Percentiles rank a stretch among this genome's conserved stretches.
These are phyloP conservation scores for Sinocyclocheilus maitianheensis DNA, from an alignment of 2,113 vertebrate genomes.

Conservation along the genomic window DNA sequence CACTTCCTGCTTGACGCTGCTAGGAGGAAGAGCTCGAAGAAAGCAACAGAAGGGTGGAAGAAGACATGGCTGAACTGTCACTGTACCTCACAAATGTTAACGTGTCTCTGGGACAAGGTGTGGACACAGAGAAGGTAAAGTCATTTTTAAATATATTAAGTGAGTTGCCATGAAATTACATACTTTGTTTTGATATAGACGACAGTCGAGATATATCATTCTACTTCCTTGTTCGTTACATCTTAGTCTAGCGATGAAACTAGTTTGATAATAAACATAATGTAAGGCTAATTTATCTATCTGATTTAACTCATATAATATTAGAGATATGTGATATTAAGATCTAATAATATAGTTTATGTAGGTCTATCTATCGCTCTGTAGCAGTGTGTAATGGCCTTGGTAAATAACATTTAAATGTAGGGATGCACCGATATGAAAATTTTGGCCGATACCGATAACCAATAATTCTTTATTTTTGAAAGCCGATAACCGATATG, in stretches of 20 bases:
- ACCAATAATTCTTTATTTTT: too few species aligned
- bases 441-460: too few species aligned
- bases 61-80: constrained; percentile 68
- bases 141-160: not conserved
- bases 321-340: too few species aligned
- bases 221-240: constrained; percentile 30
- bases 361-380: not conserved
- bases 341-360: too few species aligned
- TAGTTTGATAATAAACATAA: not conserved
- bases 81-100: constrained; percentile 69
- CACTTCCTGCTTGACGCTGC: constrained; percentile 8
- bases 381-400: not conserved
- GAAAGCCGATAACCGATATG: too few species aligned
- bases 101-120: constrained; percentile 68
- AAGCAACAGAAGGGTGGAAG: not conserved
- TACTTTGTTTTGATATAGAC: not conserved
- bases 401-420: too few species aligned
- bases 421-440: too few species aligned
- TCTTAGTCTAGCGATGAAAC: not conserved
- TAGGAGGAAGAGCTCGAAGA: constrained; percentile 25
- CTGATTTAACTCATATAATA: too few species aligned
- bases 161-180: not conserved
- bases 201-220: not conserved
- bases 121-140: constrained; percentile 73
- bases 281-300: too few species aligned